Conservation (phyloP, 1,140 invertebrate genomes). For the Listronotus oregonensis region DNA sequence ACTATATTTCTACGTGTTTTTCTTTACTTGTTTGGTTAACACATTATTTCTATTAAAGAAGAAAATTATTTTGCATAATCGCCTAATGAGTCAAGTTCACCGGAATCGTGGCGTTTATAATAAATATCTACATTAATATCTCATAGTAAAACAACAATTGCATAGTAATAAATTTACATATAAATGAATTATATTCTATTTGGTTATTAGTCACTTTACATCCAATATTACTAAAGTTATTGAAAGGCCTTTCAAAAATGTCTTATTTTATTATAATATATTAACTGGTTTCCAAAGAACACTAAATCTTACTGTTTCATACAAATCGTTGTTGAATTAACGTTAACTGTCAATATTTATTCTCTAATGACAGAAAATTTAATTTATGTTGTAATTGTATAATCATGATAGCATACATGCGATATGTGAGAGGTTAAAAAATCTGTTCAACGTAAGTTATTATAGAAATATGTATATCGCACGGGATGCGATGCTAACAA, state of each 20-base stretch:
- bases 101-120: constrained; percentile 21
- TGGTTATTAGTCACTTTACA: constrained; percentile 26
- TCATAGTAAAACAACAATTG: constrained; percentile 29
- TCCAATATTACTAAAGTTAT: constrained; percentile 15
- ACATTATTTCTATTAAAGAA: too few relatives aligned
- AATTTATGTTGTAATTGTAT: neutral
- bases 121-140: constrained; percentile 30
- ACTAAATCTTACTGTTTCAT: constrained; percentile 27
- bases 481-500: too few relatives aligned
- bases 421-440: neutral
- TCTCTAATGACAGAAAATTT: neutral
- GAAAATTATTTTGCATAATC: constrained; percentile 19
- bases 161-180: constrained; percentile 28
- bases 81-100: constrained; percentile 30
- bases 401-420: neutral
- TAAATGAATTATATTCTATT: constrained; percentile 29
- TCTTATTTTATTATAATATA: constrained; percentile 16
- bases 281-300: constrained; percentile 14
- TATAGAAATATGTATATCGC: too few relatives aligned
- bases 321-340: neutral
- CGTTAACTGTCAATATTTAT: constrained; percentile 2
- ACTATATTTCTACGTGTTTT: too few relatives aligned
- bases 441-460: too few relatives aligned
- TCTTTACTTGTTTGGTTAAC: too few relatives aligned
- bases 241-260: constrained; percentile 26